Evolutionary conservation across 1,140 invertebrate species (phyloP), one percentile per base, ranked within the genome.

Genomic region (Xylocopa sonorina): DNA sequence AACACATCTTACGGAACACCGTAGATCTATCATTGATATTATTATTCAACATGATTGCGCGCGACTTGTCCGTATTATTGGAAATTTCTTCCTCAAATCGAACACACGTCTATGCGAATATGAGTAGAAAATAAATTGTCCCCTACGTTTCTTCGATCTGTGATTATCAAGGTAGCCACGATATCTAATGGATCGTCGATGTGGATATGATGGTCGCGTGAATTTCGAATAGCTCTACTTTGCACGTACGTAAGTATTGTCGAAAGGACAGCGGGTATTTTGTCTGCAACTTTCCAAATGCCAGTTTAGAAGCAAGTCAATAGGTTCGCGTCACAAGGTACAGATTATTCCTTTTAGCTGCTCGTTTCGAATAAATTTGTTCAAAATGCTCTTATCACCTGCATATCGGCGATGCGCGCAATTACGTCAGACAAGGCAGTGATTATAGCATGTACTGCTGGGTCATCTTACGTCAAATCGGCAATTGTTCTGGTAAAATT

Each of bases 401-500:
- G 38, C 57, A 84, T 78, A 71, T 71, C 58, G 64, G 24, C 55
- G 50, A 76, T 85, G 68, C 67, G 75, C 53, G 78, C 74, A 71
- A 75, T 85, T 69, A 78, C 55, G 67, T 58, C 64, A 86, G 75
- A 68, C 83, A 85, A 86, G 84, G 84, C 84, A 86, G 84, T 86
- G 84, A 82, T 85, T 64, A 85, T 85, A 86, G 84, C 83, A 80
- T 74, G 60, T 80, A 60, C 69, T 50, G 50, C 62, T 74, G 50
- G 60, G 60, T 64, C 69, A 74, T 64, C n/a, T 79, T 27, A 48
- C 55, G 46, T 60, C 16, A 60, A 60, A n/a, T 71, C 29, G 24
- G 24, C 43, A 46, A 66, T 75, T 24, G 24, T 53, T 38, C 3
- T 27, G 18, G 24, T 24, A 14, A 38, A 41, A 53, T 53, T 38